Evolutionary conservation across 2,797 vertebrate species (phyloP), one percentile per base, ranked within the genome.

Genomic region (Halcyon smyrnensis): DNA sequence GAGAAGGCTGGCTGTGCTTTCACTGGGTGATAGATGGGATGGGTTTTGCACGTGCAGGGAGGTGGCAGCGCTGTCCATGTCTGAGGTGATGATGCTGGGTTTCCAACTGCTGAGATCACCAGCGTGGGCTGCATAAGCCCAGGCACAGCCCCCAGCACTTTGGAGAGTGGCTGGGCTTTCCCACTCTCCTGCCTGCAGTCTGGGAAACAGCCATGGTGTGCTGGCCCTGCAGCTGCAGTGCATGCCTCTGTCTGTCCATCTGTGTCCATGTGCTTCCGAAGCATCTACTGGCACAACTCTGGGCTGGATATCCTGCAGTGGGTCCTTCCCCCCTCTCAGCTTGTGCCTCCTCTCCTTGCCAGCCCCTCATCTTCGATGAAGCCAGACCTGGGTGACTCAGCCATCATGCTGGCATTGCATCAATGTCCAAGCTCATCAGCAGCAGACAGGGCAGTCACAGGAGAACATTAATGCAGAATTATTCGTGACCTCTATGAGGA

Each of bases 351-450:
- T 62, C 21, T 60, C 9, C 15, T 68, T 64, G 57, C 12, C n/a
- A n/a, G 67, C 28, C 60, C 27, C 78, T 63, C 34, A 11, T 11
- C n/a, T 68, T 45, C 0, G 1, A 4, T 3, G 12, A 24, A 65
- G 15, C 32, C n/a, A 18, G 68, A 32, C 36, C 28, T 25, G 48
- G 53, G 56, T 70, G 53, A 51, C 65, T 81, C 51, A 15, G 32
- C 14, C 24, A 6, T 45, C 45, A 15, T 0, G 0, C 1, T 25
- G 37, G 11, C 23, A 4, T 3, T 3, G 32, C 34, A 19, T n/a
- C 78, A 62, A 39, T 7, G 3, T 41, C 60, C 81, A 27, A 56
- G 21, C 68, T 50, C 69, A 9, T 18, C 34, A 43, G 1, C 0
- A 1, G 12, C 74, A n/a, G 15, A 7, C 30, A 28, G 48, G 23